Percentiles rank a stretch among this genome's conserved stretches.
These are phyloP conservation scores for Zosterops japonicus DNA, from an alignment of 2,113 vertebrate genomes.

Conservation along the genomic window DNA sequence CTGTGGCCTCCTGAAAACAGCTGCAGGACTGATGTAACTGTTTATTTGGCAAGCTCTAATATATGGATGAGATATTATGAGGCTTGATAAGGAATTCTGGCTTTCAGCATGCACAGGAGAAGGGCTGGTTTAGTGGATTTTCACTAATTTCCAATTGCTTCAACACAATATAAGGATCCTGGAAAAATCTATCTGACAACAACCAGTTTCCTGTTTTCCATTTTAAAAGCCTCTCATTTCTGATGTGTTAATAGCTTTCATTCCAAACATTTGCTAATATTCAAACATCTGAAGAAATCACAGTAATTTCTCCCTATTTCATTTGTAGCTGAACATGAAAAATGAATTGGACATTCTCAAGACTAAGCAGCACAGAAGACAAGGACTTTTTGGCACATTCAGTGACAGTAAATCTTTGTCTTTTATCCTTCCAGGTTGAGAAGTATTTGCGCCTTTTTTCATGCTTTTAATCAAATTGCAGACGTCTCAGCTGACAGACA, in stretches of 20 bases:
- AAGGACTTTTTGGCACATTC: background rate
- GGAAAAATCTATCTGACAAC: background rate
- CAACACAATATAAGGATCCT: background rate
- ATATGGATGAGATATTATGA: conserved; percentile 33
- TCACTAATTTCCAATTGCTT: background rate
- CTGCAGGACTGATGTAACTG: conserved; percentile 63
- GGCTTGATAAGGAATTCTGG: background rate
- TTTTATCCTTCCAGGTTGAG: conserved; percentile 16
- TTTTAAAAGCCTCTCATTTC: background rate
- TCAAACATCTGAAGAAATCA: background rate
- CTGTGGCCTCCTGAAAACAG: conserved; percentile 70
- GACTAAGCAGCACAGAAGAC: background rate
- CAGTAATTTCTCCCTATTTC: background rate
- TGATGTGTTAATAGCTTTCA: background rate
- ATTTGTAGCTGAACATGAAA: background rate
- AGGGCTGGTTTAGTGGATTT: conserved; percentile 20
- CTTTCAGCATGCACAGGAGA: background rate
- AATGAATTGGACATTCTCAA: background rate
- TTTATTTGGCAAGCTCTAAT: conserved; percentile 40
- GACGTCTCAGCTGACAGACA: background rate
- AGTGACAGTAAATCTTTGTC: background rate
- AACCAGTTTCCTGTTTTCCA: background rate
- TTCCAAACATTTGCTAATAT: background rate
- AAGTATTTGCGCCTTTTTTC: background rate
- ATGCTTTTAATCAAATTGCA: conserved; percentile 6